Evolutionary conservation across 2,888 invertebrate genomes (phyloP).

Genomic region (Brenthis hecate): DNA sequence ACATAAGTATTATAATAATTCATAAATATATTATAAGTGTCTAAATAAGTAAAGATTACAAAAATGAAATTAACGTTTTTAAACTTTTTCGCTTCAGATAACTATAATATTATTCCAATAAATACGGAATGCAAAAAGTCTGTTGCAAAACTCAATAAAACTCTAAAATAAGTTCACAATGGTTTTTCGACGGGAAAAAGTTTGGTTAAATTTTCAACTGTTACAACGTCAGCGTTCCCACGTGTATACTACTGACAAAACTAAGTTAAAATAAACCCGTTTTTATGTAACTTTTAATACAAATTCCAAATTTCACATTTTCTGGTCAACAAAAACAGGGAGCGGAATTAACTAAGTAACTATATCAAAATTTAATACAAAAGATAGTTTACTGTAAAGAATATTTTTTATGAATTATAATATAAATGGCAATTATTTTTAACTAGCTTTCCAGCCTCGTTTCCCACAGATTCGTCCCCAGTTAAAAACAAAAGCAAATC

Average conservation of each 20-base stretch:
- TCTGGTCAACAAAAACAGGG: conserved; percentile 2
- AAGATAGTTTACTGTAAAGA: not conserved
- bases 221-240: conserved; percentile 35
- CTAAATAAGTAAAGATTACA: no score
- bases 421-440: no score
- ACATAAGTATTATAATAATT: no score
- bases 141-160: conserved; percentile 38
- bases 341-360: not conserved
- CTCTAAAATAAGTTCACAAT: conserved; percentile 37
- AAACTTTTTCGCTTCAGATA: not conserved
- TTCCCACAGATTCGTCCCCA: no score
- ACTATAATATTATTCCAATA: conserved; percentile 17
- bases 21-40: no score
- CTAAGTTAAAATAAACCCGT: conserved; percentile 33
- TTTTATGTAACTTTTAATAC: conserved; percentile 33
- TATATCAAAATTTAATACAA: not conserved
- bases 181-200: conserved; percentile 43
- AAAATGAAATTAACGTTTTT: no score
- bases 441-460: no score
- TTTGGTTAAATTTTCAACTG: conserved; percentile 42
- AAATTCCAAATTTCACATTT: conserved; percentile 30
- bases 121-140: conserved; percentile 20
- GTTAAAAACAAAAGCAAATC: no score
- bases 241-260: conserved; percentile 36
- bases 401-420: not conserved